A percentile compares a stretch with the other conserved stretches of the same genome.
These are phyloP conservation scores for Silurus aristotelis DNA, from an alignment of 2,797 vertebrate species.

Conservation along the genomic window DNA sequence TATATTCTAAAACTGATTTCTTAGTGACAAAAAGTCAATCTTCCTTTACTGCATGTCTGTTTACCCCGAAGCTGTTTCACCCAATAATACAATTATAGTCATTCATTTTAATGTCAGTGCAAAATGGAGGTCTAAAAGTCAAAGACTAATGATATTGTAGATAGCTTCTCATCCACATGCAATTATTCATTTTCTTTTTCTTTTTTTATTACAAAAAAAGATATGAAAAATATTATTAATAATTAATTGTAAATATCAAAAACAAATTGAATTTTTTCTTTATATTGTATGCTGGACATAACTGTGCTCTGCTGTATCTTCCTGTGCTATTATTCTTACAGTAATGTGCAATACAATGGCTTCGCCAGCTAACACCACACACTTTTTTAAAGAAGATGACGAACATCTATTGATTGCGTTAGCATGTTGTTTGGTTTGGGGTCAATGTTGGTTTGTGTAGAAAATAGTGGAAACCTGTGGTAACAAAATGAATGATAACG, in stretches of 20 bases:
- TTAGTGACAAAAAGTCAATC: slow-evolving; percentile 26
- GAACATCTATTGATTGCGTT: neutral
- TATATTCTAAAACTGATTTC: slow-evolving; percentile 26
- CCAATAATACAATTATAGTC: slow-evolving; percentile 8
- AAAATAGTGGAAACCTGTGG: neutral
- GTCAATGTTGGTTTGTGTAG: neutral
- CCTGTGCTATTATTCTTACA: neutral
- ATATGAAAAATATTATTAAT: neutral
- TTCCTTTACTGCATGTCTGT: slow-evolving; percentile 2
- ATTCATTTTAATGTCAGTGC: slow-evolving; percentile 3
- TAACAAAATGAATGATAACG: neutral
- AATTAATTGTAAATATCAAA: neutral
- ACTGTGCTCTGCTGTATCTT: neutral
- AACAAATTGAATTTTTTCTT: neutral
- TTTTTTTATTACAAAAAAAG: neutral
- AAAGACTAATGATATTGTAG: slow-evolving; percentile 6
- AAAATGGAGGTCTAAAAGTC: slow-evolving; percentile 3
- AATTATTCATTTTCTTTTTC: neutral
- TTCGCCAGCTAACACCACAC: neutral
- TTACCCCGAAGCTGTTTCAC: slow-evolving; percentile 19
- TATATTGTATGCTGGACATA: neutral
- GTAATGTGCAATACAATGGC: neutral
- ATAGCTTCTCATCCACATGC: neutral
- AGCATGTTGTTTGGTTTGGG: neutral
- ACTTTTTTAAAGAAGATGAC: neutral